These are phyloP conservation scores for Hyperopisus bebe DNA, from an alignment of 2,113 vertebrate species.

Conservation along the genomic window DNA sequence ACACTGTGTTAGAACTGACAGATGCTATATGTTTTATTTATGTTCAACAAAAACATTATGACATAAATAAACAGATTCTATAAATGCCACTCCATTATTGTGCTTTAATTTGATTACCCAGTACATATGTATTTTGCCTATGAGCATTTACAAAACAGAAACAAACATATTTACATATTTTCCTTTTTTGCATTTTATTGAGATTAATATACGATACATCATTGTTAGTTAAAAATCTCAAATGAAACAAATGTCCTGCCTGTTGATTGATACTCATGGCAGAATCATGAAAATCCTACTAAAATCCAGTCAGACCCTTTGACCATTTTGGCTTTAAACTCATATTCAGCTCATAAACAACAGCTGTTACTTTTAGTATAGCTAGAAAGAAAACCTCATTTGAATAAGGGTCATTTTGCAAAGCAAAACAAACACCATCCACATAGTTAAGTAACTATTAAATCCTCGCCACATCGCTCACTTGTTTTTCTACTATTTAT, in stretches of 20 bases:
- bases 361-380: not conserved
- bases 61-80: not conserved
- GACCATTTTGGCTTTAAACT: not conserved
- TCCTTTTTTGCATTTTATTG: not conserved
- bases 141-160: not conserved
- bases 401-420: not conserved
- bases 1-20: not conserved
- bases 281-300: not conserved
- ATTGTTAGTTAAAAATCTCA: not conserved
- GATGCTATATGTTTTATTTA: not conserved
- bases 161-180: not conserved
- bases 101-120: not conserved
- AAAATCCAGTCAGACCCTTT: not conserved
- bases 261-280: not conserved
- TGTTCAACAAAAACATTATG: not conserved
- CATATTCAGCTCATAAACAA: not conserved
- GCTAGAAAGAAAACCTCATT: not conserved
- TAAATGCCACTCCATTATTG: not conserved
- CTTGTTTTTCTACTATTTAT: not conserved
- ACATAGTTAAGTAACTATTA: not conserved
- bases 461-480: not conserved
- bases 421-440: not conserved
- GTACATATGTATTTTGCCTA: not conserved
- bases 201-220: not conserved
- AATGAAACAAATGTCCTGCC: not conserved